These are phyloP conservation scores for Pelusios castaneus DNA, from an alignment of 2,113 vertebrate species.

Conservation along the genomic window DNA sequence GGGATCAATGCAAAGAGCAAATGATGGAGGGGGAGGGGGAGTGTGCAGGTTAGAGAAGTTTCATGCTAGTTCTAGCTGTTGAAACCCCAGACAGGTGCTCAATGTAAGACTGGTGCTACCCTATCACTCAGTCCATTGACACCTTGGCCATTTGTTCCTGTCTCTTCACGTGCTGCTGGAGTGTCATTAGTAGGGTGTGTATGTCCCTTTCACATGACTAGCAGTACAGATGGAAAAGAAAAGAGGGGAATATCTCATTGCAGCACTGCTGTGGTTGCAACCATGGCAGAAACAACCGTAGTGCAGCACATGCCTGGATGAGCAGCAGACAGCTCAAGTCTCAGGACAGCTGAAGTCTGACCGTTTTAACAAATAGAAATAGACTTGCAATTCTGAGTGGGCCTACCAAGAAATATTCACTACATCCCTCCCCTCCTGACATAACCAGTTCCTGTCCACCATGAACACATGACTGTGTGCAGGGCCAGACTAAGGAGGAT, in stretches of 20 bases:
- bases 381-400: background rate
- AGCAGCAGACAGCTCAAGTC: background rate
- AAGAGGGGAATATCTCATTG: background rate
- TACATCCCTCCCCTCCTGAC: background rate
- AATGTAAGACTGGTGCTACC: background rate
- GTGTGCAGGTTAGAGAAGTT: background rate
- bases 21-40: background rate
- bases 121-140: background rate
- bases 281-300: background rate
- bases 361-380: background rate
- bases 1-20: background rate
- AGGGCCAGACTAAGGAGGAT: background rate
- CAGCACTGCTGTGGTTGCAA: background rate
- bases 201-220: background rate
- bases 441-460: background rate
- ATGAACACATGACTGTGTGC: rapidly evolving
- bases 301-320: background rate
- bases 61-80: background rate
- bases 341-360: background rate
- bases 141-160: background rate
- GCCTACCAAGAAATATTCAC: rapidly evolving
- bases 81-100: background rate
- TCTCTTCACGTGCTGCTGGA: background rate
- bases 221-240: background rate
- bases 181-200: background rate